These are phyloP conservation scores for Trichosurus vulpecula DNA, from an alignment of 2,797 vertebrate species.

Conservation along the genomic window DNA sequence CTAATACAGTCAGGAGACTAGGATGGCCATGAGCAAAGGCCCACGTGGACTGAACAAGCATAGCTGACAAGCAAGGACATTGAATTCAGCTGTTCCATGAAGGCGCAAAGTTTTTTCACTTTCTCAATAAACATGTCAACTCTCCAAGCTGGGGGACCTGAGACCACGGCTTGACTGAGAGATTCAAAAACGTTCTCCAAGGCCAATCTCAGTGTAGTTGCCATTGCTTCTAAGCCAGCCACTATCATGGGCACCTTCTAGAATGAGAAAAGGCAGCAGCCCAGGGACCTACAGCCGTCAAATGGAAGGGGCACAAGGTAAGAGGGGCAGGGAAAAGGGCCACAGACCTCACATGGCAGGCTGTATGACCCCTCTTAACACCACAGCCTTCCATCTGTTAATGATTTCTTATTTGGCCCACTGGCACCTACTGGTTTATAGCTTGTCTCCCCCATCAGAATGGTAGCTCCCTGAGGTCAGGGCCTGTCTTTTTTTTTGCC, in stretches of 20 bases:
- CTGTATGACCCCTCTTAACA: no score
- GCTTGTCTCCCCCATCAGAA: not conserved
- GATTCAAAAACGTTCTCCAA: not conserved
- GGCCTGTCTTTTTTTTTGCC: not conserved
- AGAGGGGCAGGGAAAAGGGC: no score
- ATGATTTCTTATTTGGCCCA: no score
- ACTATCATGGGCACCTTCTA: not conserved
- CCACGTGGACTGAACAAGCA: no score
- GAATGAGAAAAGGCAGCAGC: not conserved
- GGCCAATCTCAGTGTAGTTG: not conserved
- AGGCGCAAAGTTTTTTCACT: not conserved
- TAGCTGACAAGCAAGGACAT: not conserved
- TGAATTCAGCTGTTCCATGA: not conserved
- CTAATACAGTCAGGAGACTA: not conserved
- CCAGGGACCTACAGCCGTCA: not conserved
- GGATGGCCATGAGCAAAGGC: not conserved
- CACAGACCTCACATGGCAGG: not conserved
- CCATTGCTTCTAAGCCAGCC: not conserved
- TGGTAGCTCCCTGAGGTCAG: not conserved
- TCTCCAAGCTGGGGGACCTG: not conserved
- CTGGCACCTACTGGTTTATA: rapidly evolving
- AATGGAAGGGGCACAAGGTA: not conserved
- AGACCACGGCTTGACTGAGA: not conserved
- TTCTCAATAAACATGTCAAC: not conserved
- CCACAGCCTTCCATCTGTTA: no score